Evolutionary conservation across 2,113 vertebrate species (phyloP).

Genomic region (Heterotilapia buettikoferi): DNA sequence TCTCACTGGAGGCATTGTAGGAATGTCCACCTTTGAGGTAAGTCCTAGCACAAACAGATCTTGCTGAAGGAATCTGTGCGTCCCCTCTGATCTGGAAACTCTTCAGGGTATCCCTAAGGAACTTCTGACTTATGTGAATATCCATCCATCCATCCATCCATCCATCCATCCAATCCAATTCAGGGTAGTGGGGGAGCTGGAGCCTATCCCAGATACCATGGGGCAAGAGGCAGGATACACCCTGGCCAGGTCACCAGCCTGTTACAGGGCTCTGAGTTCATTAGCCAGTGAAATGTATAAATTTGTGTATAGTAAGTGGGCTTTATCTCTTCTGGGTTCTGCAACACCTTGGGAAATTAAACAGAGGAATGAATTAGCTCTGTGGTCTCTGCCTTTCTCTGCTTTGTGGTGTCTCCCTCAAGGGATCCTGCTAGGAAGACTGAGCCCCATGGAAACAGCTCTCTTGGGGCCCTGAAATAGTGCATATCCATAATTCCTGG

Average conservation of each 20-base stretch:
- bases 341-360: slow-evolving; percentile 34
- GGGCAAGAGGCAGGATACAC: not conserved
- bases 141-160: not conserved
- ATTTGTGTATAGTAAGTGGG: slow-evolving; percentile 5
- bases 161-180: not conserved
- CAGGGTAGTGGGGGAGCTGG: not conserved
- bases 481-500: slow-evolving; percentile 22
- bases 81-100: not conserved
- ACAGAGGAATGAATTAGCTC: slow-evolving; percentile 8
- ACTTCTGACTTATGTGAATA: not conserved
- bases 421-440: not conserved
- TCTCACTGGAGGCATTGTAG: not conserved
- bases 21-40: not conserved
- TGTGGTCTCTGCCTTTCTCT: not conserved
- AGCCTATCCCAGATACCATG: not conserved
- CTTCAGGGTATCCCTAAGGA: not conserved
- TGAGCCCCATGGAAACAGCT: slow-evolving; percentile 19
- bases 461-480: slow-evolving; percentile 22
- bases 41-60: not conserved
- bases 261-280: not conserved
- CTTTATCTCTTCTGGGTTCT: slow-evolving; percentile 6
- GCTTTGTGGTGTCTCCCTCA: not conserved
- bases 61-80: not conserved
- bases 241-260: not conserved
- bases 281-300: slow-evolving; percentile 19